These are phyloP conservation scores for Datnioides undecimradiatus DNA, from an alignment of 2,113 vertebrate species.

Conservation along the genomic window DNA sequence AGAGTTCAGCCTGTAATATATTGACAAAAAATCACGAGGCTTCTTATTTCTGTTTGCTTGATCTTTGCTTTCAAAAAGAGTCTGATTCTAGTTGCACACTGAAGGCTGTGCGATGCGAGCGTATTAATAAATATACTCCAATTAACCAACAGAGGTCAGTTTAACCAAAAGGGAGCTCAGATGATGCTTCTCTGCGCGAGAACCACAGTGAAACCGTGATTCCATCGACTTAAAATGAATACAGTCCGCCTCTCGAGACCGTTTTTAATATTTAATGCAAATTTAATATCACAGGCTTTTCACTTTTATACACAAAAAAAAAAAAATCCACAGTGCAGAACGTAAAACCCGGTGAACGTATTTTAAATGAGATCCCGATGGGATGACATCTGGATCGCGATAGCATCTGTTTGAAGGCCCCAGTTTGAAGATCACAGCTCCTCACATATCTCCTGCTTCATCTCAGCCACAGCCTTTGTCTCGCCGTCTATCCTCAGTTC, in stretches of 20 bases:
- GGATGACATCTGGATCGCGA: conserved; percentile 43
- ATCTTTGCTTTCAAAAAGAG: conserved; percentile 57
- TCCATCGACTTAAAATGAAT: conserved; percentile 52
- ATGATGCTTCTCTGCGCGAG: conserved; percentile 33
- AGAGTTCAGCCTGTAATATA: conserved; percentile 15
- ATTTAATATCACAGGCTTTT: conserved; percentile 41
- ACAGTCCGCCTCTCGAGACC: conserved; percentile 18
- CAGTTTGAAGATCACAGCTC: conserved; percentile 56
- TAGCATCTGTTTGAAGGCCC: conserved; percentile 44
- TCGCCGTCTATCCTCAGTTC: conserved; percentile 40
- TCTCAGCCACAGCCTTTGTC: conserved; percentile 54
- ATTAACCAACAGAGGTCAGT: conserved; percentile 47
- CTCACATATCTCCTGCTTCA: conserved; percentile 45
- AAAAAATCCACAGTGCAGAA: conserved; percentile 14
- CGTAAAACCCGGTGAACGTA: conserved; percentile 27
- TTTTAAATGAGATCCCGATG: conserved; percentile 36
- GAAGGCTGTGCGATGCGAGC: background rate
- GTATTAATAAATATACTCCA: conserved; percentile 17
- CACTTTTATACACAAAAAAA: conserved; percentile 21
- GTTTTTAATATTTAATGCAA: conserved; percentile 67
- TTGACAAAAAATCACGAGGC: conserved; percentile 42
- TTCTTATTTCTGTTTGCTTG: conserved; percentile 50
- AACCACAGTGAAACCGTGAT: conserved; percentile 14
- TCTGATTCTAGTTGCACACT: background rate
- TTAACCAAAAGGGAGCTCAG: background rate